Base-by-base conservation (phyloP, 2,888 invertebrate species). In the Phlogophora meticulosa region DNA sequence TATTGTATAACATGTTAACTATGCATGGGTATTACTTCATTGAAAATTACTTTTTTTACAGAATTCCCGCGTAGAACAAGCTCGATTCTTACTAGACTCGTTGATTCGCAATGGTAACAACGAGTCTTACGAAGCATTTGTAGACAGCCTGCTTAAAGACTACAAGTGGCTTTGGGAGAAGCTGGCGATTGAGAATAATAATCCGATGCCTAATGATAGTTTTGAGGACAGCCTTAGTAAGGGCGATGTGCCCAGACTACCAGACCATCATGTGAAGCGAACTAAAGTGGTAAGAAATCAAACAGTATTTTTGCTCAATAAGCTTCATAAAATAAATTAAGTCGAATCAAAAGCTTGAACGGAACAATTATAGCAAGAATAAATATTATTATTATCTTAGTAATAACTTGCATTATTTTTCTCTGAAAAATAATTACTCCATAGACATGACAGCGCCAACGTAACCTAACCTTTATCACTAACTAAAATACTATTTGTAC, bases 141-240 rank as follows among this genome's bases (percentile, higher is more conserved):
- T 96, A 58, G 94, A 96, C 80, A 92, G 96, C 58, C 86, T 97
- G 20, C 88, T 90, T 10, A 95, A 95, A 70, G 95, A 96, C 82
- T 96, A 97, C 85, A 83, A 87, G 45, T 97, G 97, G 97, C 85
- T 97, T 56, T 96, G 95, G 85, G 91, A 95, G 57, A 93, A 93
- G 36, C 91, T 97, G 52, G 92, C 92, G 7, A 85, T 89, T 4
- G 88, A 91, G 28, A 89, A 88, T 77, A 89, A 89, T 56, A 88
- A 87, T 48, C 83, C 88, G 7, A 88, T 91, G 76, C 79, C 92
- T 48, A 92, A 93, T 74, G 93, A 94, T 61, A 93, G 94, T 75
- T 93, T 94, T 32, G 94, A 96, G 53, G 96, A 96, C 76, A 93
- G 94, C 76, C 92, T 96, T 46, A 95, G 96, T 62, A 88, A 93